Evolutionary conservation across 2,113 vertebrate genomes (phyloP).

Genomic region (Oostethus manadensis): DNA sequence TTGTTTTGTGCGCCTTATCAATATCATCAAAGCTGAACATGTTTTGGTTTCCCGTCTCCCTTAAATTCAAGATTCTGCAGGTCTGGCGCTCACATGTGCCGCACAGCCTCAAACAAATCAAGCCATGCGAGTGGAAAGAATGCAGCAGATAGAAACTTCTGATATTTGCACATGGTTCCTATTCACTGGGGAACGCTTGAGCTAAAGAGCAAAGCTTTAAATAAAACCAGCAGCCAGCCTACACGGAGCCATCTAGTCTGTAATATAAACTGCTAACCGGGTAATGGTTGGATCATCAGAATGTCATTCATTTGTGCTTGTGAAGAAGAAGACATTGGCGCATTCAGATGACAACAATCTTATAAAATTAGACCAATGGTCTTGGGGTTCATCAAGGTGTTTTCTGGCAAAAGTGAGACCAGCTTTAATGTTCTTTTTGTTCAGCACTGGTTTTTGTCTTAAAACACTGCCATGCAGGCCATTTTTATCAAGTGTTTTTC

Average conservation of each 20-base stretch:
- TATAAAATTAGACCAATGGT: too few relatives aligned
- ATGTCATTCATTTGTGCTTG: constrained; percentile 42
- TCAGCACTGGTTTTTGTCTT: too few relatives aligned
- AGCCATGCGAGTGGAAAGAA: constrained; percentile 50
- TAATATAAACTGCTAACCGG: constrained; percentile 37
- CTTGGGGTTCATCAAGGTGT: too few relatives aligned
- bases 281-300: constrained; percentile 24
- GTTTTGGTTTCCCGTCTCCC: not conserved
- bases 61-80: constrained; percentile 1
- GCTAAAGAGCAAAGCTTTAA: constrained; percentile 30
- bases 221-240: constrained; percentile 13
- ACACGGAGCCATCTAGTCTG: constrained; percentile 30
- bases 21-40: not conserved
- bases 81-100: constrained; percentile 49
- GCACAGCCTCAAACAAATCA: constrained; percentile 26
- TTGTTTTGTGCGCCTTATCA: not conserved
- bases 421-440: too few relatives aligned
- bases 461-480: too few relatives aligned
- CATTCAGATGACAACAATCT: too few relatives aligned
- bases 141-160: constrained; percentile 48
- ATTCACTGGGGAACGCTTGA: constrained; percentile 23
- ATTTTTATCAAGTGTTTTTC: too few relatives aligned
- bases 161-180: constrained; percentile 58
- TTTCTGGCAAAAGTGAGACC: too few relatives aligned
- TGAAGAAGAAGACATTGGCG: constrained; percentile 16